These are phyloP conservation scores for Squalus acanthias DNA, from an alignment of 2,797 vertebrate species.

Conservation along the genomic window DNA sequence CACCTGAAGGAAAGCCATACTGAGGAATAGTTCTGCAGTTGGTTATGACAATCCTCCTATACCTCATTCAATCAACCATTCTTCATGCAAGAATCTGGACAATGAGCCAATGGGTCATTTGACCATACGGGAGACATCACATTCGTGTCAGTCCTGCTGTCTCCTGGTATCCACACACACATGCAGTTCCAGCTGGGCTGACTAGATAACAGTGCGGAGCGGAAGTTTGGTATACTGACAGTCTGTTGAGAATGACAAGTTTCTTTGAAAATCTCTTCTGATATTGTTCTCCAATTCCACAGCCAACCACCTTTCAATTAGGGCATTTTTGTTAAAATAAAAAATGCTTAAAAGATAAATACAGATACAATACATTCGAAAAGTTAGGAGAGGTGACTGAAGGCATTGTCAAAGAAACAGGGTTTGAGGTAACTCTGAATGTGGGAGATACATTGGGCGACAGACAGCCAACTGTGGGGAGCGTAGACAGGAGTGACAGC, in stretches of 20 bases:
- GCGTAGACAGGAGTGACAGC: not conserved
- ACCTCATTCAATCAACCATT: not conserved
- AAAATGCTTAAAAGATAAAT: not conserved
- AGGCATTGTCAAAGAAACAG: not conserved
- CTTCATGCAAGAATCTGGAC: not conserved
- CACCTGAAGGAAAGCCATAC: not conserved
- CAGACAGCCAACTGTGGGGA: not conserved
- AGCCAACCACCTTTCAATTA: not conserved
- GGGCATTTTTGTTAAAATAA: not conserved
- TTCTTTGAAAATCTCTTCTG: not conserved
- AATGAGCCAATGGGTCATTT: not conserved
- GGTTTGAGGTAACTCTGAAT: not conserved
- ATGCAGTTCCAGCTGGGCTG: not conserved
- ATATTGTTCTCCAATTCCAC: not conserved
- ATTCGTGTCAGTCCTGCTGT: not conserved
- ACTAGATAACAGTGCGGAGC: not conserved
- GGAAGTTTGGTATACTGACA: not conserved
- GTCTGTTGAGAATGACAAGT: not conserved
- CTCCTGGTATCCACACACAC: not conserved
- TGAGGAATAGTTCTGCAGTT: not conserved
- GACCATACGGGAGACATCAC: not conserved
- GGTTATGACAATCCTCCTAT: not conserved
- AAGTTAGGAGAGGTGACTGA: not conserved
- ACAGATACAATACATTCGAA: not conserved
- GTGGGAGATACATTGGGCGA: not conserved